Percentiles rank a stretch among this genome's conserved stretches.
Conservation (phyloP, 2,888 invertebrate species). For the Apamea anceps region DNA sequence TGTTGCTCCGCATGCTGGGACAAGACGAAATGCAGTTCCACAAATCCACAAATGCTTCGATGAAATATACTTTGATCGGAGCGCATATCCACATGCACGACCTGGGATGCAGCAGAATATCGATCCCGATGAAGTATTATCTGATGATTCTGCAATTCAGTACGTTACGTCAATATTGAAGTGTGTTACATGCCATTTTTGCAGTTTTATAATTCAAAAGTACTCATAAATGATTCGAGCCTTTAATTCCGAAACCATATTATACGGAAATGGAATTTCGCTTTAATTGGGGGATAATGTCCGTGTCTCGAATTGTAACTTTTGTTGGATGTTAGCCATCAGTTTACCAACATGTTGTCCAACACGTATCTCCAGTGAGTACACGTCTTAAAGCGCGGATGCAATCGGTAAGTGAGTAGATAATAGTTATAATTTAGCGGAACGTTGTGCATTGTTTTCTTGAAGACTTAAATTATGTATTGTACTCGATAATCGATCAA, state of each 20-base stretch:
- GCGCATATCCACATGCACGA: background rate
- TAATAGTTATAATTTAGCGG: constrained; percentile 52
- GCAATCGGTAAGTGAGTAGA: constrained; percentile 56
- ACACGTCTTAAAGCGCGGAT: constrained; percentile 33
- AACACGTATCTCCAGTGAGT: constrained; percentile 8
- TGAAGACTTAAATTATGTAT: constrained; percentile 17
- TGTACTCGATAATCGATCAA: constrained; percentile 33
- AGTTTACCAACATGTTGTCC: background rate
- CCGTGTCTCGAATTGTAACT: background rate
- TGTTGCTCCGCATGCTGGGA: background rate
- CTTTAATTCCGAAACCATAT: constrained; percentile 12
- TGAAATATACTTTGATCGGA: background rate
- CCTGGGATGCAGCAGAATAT: background rate
- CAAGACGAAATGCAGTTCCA: background rate
- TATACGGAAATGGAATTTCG: constrained; percentile 7
- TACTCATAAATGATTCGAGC: background rate
- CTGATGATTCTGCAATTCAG: background rate
- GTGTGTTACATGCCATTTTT: background rate
- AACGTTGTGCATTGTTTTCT: constrained; percentile 52
- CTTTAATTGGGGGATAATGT: background rate
- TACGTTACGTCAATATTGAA: background rate
- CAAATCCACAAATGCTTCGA: background rate
- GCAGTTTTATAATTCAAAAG: background rate
- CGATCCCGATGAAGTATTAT: background rate
- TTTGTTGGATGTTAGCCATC: background rate